Evolutionary conservation across 2,113 vertebrate genomes (phyloP).

Genomic region (Anas platyrhynchos): DNA sequence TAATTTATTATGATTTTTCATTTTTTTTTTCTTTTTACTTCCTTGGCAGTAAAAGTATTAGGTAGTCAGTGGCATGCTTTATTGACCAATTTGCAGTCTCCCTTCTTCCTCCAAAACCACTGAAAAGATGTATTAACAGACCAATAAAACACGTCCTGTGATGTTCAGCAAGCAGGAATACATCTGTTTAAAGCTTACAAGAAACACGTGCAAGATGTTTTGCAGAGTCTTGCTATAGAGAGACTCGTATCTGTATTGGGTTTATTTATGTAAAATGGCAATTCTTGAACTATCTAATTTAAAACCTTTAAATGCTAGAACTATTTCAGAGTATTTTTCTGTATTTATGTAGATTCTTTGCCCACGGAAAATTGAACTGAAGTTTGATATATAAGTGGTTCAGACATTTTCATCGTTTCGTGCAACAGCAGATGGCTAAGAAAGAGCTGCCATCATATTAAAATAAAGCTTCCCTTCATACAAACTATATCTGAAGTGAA

Average conservation of each 20-base stretch:
- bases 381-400: slow-evolving; percentile 5
- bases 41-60: neutral
- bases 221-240: slow-evolving; percentile 37
- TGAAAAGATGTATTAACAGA: slow-evolving; percentile 53
- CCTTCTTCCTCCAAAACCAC: slow-evolving; percentile 52
- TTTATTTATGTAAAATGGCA: slow-evolving; percentile 47
- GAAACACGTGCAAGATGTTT: slow-evolving; percentile 50
- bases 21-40: neutral
- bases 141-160: slow-evolving; percentile 66
- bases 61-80: slow-evolving; percentile 29
- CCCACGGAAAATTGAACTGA: slow-evolving; percentile 13
- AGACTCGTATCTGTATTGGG: slow-evolving; percentile 41
- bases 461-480: neutral
- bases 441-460: neutral
- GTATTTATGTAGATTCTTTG: slow-evolving; percentile 28
- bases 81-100: slow-evolving; percentile 54
- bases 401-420: neutral
- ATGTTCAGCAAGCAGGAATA: slow-evolving; percentile 64
- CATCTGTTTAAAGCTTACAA: slow-evolving; percentile 63
- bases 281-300: slow-evolving; percentile 40
- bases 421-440: neutral
- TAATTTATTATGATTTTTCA: neutral
- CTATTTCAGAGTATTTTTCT: slow-evolving; percentile 38
- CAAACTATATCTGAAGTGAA: neutral
- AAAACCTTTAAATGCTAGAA: slow-evolving; percentile 39